Conservation (phyloP, 1,140 invertebrate genomes). For the Apis mellifera region DNA sequence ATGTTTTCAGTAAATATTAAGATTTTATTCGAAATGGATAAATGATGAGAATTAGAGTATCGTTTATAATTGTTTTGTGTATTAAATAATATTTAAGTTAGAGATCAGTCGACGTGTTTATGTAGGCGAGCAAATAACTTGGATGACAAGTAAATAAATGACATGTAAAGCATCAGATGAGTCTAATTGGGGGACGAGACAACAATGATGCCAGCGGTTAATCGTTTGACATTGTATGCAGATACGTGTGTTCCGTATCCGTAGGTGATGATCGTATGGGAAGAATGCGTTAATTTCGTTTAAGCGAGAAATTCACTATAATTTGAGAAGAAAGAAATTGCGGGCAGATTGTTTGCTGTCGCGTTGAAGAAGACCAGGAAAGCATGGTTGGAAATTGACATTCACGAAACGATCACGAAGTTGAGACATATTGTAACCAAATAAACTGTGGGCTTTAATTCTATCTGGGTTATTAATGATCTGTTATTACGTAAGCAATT, state of each 20-base stretch:
- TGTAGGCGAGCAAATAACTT: background rate
- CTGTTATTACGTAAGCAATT: slow-evolving; percentile 27
- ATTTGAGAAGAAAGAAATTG: slow-evolving; percentile 2
- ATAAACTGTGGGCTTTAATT: slow-evolving; percentile 28
- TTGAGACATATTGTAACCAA: slow-evolving; percentile 29
- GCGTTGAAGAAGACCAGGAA: background rate
- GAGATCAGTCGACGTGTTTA: background rate
- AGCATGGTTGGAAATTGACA: background rate
- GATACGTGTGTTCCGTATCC: background rate
- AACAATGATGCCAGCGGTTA: slow-evolving; percentile 17
- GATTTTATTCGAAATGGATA: no score
- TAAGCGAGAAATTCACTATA: slow-evolving; percentile 18
- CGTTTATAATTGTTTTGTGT: background rate
- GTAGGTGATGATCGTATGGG: background rate
- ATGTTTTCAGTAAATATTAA: no score
- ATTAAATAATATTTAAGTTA: background rate
- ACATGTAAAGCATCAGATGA: background rate
- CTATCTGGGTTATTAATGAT: slow-evolving; percentile 23
- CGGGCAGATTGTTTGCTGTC: background rate
- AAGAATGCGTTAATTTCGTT: slow-evolving; percentile 29
- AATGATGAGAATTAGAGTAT: no score
- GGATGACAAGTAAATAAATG: background rate
- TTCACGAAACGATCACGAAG: slow-evolving; percentile 10
- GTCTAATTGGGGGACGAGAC: slow-evolving; percentile 24
- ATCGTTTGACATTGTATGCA: slow-evolving; percentile 35